A percentile compares a stretch with the other conserved stretches of the same genome.
Evolutionary conservation across 2,113 vertebrate genomes (phyloP).

Genomic region (Corythoichthys intestinalis): DNA sequence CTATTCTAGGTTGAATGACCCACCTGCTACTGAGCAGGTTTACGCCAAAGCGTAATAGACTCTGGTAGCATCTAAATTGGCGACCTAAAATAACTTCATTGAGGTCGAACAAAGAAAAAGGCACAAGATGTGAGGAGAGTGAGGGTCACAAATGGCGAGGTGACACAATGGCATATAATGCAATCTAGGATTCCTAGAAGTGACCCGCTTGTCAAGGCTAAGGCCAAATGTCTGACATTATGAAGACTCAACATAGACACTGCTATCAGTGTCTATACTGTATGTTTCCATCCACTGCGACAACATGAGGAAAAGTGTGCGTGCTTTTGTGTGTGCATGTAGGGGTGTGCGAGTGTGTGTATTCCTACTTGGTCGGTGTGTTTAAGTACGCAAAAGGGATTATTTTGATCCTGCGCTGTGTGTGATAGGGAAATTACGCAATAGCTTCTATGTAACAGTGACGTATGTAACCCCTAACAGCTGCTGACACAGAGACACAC

Average conservation of each 20-base stretch:
- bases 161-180: slow-evolving; percentile 57
- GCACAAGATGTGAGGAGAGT: not conserved
- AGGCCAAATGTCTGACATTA: slow-evolving; percentile 66
- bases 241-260: slow-evolving; percentile 65
- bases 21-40: not conserved
- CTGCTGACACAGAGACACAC: slow-evolving; percentile 17
- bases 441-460: slow-evolving; percentile 49
- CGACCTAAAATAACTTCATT: not conserved
- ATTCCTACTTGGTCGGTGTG: slow-evolving; percentile 25
- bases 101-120: not conserved
- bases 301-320: slow-evolving; percentile 3
- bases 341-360: slow-evolving; percentile 5
- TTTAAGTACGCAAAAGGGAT: slow-evolving; percentile 47
- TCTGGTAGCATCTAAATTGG: not conserved
- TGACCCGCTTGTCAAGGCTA: slow-evolving; percentile 58
- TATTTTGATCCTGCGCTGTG: slow-evolving; percentile 53
- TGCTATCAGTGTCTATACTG: slow-evolving; percentile 47
- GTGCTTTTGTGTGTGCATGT: slow-evolving; percentile 8
- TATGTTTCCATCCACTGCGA: slow-evolving; percentile 19
- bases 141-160: slow-evolving; percentile 24
- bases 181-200: slow-evolving; percentile 58
- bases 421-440: slow-evolving; percentile 53
- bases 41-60: not conserved
- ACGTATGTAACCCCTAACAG: slow-evolving; percentile 44
- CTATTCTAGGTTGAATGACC: not conserved